Evolutionary conservation across 1,140 invertebrate genomes (phyloP).

Genomic region (Arion vulgaris): DNA sequence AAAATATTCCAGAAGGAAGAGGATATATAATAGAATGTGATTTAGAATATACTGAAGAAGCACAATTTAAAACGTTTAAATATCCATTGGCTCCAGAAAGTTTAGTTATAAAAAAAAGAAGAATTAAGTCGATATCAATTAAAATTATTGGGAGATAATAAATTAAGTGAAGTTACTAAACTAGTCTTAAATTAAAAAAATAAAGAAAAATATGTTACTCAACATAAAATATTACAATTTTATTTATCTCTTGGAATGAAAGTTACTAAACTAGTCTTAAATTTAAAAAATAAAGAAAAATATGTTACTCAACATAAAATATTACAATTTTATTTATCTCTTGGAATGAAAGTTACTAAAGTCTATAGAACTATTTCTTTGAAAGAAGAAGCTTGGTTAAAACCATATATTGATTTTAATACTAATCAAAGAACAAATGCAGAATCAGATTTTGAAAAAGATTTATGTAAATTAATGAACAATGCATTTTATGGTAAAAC

Average conservation of each 20-base stretch:
- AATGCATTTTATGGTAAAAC: conserved; percentile 67
- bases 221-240: conserved; percentile 43
- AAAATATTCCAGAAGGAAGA: conserved; percentile 35
- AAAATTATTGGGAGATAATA: conserved; percentile 20
- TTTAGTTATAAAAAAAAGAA: conserved; percentile 24
- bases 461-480: no score
- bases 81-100: conserved; percentile 74
- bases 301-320: no score
- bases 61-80: conserved; percentile 75
- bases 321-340: no score
- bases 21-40: conserved; percentile 40
- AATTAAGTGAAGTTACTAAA: background rate
- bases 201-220: conserved; percentile 45
- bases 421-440: conserved; percentile 64
- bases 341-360: no score
- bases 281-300: no score
- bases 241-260: no score
- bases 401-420: conserved; percentile 45
- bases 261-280: conserved; percentile 14
- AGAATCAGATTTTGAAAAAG: conserved; percentile 69
- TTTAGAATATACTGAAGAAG: conserved; percentile 61
- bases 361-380: no score
- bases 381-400: no score
- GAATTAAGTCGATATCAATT: conserved; percentile 26
- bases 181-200: conserved; percentile 13